Percentiles rank a stretch among this genome's conserved stretches.
Evolutionary conservation across 2,888 invertebrate species (phyloP).

Genomic region (Phymatocera aterrima): DNA sequence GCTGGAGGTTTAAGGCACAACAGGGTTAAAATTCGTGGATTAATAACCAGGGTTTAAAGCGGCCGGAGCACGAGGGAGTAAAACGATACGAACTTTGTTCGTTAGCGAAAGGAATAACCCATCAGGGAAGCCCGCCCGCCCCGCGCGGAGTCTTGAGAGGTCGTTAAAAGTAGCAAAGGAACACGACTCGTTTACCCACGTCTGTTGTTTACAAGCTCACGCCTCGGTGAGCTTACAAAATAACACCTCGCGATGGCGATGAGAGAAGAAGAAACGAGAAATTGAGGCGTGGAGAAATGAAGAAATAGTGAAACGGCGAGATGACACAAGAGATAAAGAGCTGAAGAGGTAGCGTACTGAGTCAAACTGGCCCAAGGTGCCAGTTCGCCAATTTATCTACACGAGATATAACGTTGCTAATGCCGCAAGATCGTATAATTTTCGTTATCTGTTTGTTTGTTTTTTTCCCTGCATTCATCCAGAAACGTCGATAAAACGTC

Average conservation of each 20-base stretch:
- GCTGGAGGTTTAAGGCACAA: constrained; percentile 6
- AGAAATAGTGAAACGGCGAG: background rate
- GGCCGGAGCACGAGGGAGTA: background rate
- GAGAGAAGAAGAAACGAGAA: background rate
- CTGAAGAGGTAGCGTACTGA: too few species aligned
- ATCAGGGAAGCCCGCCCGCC: background rate
- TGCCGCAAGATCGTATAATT: too few species aligned
- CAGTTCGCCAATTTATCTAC: too few species aligned
- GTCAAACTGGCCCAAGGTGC: too few species aligned
- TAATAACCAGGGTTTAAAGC: constrained; percentile 32
- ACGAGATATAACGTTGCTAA: too few species aligned
- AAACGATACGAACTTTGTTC: constrained; percentile 43
- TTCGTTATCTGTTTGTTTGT: too few species aligned
- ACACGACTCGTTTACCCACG: constrained; percentile 31
- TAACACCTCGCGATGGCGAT: background rate
- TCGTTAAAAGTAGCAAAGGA: constrained; percentile 40
- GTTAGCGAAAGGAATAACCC: constrained; percentile 19
- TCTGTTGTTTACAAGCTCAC: constrained; percentile 39
- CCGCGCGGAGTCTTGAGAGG: constrained; percentile 15
- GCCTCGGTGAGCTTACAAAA: constrained; percentile 6
- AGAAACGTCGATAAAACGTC: too few species aligned
- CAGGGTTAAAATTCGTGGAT: constrained; percentile 35
- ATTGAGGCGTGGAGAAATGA: too few species aligned
- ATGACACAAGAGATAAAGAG: background rate
- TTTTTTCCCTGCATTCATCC: too few species aligned